phyloP scores from a whole-genome alignment of 2,797 vertebrate genomes.

The Chaetodon trifasciatus region DNA sequence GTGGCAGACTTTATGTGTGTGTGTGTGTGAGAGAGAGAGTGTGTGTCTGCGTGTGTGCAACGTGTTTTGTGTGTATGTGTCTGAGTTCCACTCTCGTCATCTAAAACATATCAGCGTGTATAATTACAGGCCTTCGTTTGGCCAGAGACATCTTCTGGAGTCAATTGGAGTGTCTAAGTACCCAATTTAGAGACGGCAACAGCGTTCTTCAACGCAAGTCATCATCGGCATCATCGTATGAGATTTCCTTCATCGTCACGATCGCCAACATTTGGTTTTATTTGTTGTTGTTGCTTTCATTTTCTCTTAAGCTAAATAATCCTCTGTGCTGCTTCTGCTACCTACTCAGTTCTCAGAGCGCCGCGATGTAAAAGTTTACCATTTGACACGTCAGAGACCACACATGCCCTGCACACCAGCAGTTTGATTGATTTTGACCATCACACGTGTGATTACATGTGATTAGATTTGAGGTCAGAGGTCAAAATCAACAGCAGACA shows the following conservation, averaged over 20 bases:
- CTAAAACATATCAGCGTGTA: conserved; percentile 70
- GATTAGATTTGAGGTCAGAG: not conserved
- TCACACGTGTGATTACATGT: not conserved
- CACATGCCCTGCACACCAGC: not conserved
- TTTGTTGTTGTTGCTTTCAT: not conserved
- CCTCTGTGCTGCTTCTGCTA: not conserved
- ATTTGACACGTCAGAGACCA: not conserved
- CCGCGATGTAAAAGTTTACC: not conserved
- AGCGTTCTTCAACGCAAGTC: conserved; percentile 40
- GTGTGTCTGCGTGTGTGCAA: conserved; percentile 15
- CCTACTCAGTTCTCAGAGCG: not conserved
- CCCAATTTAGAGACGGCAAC: conserved; percentile 55
- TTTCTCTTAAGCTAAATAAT: not conserved
- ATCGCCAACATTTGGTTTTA: conserved; percentile 26
- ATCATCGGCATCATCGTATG: conserved; percentile 12
- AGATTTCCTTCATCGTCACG: conserved; percentile 21
- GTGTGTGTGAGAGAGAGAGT: conserved; percentile 9
- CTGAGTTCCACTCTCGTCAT: conserved; percentile 59
- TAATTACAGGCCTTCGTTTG: conserved; percentile 67
- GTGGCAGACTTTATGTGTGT: conserved; percentile 56
- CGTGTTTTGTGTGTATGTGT: conserved; percentile 28
- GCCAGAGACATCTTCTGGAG: conserved; percentile 70
- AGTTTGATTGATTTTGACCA: not conserved
- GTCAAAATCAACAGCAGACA: not conserved
- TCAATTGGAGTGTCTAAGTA: conserved; percentile 58